phyloP scores from a whole-genome alignment of 2,113 vertebrate genomes.

The Turdus rufiventris region DNA sequence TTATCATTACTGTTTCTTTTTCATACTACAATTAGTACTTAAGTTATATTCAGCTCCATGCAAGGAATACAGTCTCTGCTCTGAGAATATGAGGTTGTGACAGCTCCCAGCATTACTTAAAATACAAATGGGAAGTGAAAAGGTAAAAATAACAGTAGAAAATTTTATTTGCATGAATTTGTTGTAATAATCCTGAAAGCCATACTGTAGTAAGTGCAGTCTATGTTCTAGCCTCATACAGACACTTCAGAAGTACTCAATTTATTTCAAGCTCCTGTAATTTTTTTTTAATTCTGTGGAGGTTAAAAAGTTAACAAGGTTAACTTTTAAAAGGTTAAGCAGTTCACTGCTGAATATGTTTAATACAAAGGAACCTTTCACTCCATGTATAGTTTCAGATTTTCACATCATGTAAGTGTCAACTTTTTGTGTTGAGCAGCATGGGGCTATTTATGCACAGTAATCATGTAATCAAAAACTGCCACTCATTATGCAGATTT shows the following conservation, averaged over 20 bases:
- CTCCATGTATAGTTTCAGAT: background rate
- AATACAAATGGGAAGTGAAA: slow-evolving; percentile 7
- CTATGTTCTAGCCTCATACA: background rate
- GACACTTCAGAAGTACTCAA: background rate
- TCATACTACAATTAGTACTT: slow-evolving; percentile 21
- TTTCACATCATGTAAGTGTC: background rate
- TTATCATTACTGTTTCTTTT: slow-evolving; percentile 28
- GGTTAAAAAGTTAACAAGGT: background rate
- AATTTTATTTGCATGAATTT: background rate
- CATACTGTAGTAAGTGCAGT: background rate
- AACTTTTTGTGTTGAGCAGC: background rate
- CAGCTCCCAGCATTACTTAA: background rate
- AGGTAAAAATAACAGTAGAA: slow-evolving; percentile 2
- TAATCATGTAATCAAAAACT: background rate
- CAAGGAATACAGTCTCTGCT: background rate
- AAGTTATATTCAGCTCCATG: background rate
- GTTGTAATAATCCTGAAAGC: background rate
- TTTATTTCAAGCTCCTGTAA: background rate
- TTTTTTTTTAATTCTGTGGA: background rate
- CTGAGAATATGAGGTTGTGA: background rate
- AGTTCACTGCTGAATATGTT: background rate
- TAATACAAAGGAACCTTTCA: background rate
- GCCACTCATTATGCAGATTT: background rate
- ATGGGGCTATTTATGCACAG: rapidly evolving
- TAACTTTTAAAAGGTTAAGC: background rate